Evolutionary conservation across 2,888 invertebrate species (phyloP).

Genomic region (Hirtodrosophila trivittata): DNA sequence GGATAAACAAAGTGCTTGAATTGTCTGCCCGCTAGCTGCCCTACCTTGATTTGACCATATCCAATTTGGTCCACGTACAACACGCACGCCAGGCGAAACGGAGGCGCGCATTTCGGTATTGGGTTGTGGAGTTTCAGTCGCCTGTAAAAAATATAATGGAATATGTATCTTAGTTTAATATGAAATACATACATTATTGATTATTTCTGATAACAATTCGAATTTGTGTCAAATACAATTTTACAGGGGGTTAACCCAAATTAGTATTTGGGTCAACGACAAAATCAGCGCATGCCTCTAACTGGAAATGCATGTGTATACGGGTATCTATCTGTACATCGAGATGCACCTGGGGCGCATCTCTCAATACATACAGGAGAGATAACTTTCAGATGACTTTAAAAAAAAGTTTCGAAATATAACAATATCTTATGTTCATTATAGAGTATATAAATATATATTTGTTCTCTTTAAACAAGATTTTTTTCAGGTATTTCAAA

Average conservation of each 20-base stretch:
- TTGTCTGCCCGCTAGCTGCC: slow-evolving; percentile 16
- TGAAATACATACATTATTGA: slow-evolving; percentile 18
- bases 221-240: slow-evolving; percentile 42
- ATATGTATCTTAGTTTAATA: slow-evolving; percentile 27
- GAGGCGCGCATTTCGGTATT: slow-evolving; percentile 75
- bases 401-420: too few relatives aligned
- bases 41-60: slow-evolving; percentile 91
- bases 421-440: too few relatives aligned
- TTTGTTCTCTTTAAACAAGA: too few relatives aligned
- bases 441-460: too few relatives aligned
- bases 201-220: slow-evolving; percentile 25
- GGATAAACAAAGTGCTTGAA: slow-evolving; percentile 50
- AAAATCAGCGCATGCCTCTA: slow-evolving; percentile 69
- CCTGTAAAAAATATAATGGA: slow-evolving; percentile 46
- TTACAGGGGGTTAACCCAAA: not conserved
- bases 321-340: not conserved
- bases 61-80: slow-evolving; percentile 93
- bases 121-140: slow-evolving; percentile 26
- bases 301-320: slow-evolving; percentile 43
- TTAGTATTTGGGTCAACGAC: slow-evolving; percentile 48
- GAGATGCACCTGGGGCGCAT: too few relatives aligned
- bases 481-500: too few relatives aligned
- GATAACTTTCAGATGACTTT: too few relatives aligned
- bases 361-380: too few relatives aligned
- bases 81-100: slow-evolving; percentile 89